A percentile compares a stretch with the other conserved stretches of the same genome.
phyloP scores from a whole-genome alignment of 2,113 vertebrate genomes.

The Athene cunicularia region DNA sequence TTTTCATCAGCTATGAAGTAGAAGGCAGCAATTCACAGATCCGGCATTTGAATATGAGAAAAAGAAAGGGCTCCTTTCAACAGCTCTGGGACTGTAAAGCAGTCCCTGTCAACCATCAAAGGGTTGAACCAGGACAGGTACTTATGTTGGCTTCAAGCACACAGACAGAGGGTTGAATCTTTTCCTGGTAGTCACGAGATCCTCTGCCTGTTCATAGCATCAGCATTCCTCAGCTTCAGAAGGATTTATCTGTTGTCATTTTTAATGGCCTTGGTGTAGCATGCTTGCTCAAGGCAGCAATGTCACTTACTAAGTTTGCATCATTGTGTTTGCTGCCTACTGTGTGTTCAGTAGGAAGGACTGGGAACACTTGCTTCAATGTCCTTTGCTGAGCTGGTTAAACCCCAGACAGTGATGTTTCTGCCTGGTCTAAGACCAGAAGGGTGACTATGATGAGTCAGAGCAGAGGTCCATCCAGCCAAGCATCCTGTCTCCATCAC shows the following conservation, averaged over 20 bases:
- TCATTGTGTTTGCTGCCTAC: background rate
- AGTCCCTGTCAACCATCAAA: background rate
- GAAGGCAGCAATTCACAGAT: background rate
- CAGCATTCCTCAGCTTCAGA: background rate
- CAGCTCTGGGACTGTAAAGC: background rate
- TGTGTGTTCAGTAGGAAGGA: background rate
- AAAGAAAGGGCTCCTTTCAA: slow-evolving; percentile 30
- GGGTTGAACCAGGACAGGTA: slow-evolving; percentile 1
- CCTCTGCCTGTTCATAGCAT: background rate
- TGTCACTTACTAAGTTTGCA: background rate
- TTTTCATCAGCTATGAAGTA: background rate
- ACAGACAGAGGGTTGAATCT: background rate
- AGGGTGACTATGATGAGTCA: background rate
- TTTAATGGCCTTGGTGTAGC: background rate
- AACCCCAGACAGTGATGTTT: background rate
- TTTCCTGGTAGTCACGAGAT: background rate
- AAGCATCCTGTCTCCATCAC: background rate
- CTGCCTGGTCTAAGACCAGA: background rate
- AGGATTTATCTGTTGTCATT: background rate
- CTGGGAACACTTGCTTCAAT: background rate
- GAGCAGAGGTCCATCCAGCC: background rate
- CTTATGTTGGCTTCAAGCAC: background rate
- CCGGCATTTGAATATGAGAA: background rate
- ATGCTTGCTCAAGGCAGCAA: background rate
- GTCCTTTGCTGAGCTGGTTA: background rate